These are phyloP conservation scores for Dasyornis broadbenti DNA, from an alignment of 2,113 vertebrate genomes.

Conservation along the genomic window DNA sequence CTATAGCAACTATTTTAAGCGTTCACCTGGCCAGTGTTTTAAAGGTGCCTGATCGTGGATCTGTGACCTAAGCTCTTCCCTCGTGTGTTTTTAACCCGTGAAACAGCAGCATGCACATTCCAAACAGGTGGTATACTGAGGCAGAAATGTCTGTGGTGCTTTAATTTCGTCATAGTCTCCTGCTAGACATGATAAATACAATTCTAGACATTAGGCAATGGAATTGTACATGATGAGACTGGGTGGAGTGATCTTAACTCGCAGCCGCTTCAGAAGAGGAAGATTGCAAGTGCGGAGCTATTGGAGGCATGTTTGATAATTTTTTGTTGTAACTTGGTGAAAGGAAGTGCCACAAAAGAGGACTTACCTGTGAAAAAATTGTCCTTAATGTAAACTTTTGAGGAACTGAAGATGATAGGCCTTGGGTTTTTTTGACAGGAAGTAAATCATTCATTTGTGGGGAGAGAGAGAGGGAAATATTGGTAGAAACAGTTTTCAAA, in stretches of 20 bases:
- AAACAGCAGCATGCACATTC: not conserved
- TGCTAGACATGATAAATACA: not conserved
- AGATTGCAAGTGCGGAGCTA: not conserved
- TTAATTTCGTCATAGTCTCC: not conserved
- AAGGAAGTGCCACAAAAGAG: not conserved
- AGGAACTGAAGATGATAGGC: not conserved
- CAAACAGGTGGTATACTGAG: not conserved
- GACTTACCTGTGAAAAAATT: not conserved
- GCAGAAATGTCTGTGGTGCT: not conserved
- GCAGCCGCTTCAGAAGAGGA: not conserved
- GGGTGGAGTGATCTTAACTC: not conserved
- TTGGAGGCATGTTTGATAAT: not conserved
- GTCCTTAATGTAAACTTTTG: not conserved
- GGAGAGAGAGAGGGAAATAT: fast-evolving
- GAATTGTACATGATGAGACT: fast-evolving
- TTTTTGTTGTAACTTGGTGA: not conserved
- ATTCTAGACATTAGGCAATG: not conserved
- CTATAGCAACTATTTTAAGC: not conserved
- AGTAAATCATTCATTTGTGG: not conserved
- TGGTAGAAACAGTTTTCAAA: not conserved
- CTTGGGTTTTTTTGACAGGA: not conserved
- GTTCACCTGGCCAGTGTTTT: not conserved
- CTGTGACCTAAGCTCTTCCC: constrained; percentile 4
- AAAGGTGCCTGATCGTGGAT: not conserved
- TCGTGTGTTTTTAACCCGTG: not conserved